Evolutionary conservation across 2,113 vertebrate genomes (phyloP), one percentile per base, ranked within the genome.

Genomic region (Clarias gariepinus): DNA sequence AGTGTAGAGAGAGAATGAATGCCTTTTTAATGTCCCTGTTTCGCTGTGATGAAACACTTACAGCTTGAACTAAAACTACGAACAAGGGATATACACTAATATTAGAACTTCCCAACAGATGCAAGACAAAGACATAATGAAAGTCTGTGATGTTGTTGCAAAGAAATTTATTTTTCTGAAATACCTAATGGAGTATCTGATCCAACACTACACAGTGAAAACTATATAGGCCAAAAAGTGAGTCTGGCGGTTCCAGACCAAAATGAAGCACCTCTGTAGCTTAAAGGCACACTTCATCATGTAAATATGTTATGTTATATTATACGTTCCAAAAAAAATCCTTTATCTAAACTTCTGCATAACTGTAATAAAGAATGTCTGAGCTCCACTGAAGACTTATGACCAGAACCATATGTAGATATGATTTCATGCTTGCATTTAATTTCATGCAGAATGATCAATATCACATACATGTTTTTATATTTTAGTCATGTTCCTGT

Each of bases 401-500:
- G 36, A 61, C 30, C 30, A 84, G 68, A 82, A 52, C 36, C 23
- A 58, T 7, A 71, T 23, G 53, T n/a, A 13, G n/a, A 30, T 23
- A 68, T 3, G 36, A 85, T 61, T 76, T 61, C 23, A 52, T 85
- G 69, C 83, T 52, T 74, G 18, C 21, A 73, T 74, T 53, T n/a
- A 30, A 74, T 64, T 58, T 85, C 73, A 21, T 64, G 36, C 41
- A 53, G 36, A 36, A 64, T 79, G 47, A 66, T 52, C 23, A 80
- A 53, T 80, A 64, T 41, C 53, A 41, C 55, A 16, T 80, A 52
- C 23, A 79, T 83, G 57, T 86, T 58, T 58, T 76, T 82, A 71
- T 81, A 85, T 86, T 92, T 91, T 92, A 91, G 91, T 88, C 84
- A 89, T 87, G 86, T 91, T 92, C 87, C 88, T 3, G 91, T 93